Base-by-base conservation (phyloP, 2,797 vertebrate species). In the Dendrocincla tyrannina region DNA sequence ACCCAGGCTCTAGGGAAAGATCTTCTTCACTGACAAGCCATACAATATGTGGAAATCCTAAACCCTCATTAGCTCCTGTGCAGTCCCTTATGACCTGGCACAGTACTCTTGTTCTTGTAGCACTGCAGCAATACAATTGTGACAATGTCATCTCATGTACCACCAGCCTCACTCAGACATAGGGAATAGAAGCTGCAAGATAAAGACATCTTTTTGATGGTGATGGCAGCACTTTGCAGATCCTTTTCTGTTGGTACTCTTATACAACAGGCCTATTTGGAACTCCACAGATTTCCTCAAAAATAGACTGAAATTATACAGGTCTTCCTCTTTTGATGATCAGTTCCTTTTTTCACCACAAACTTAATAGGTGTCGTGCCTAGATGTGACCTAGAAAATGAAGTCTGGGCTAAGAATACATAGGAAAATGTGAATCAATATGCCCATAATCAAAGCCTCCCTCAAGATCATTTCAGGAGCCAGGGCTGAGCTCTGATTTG, bases 191-290 rank as follows among this genome's bases (percentile, higher is more conserved):
- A 92, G 35, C 23, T 79, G 27, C 17, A 78, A 87, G 16, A 37
- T 22, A 72, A 80, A 59, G 33, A 24, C 13, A 39, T 23, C 15
- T 17, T 66, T 84, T 64, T 58, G 33, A 50, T 72, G 24, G 18
- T 13, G 33, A 46, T 32, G 9, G 32, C 44, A 59, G 37, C 18
- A 49, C 0, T 0, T 50, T 7, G 1, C 13, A 59, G 8, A 15
- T 85, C 6, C 18, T 56, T 82, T 82, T 78, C 49, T 73, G 6
- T 39, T 69, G 46, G 55, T 32, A 55, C 19, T 49, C 28, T 47
- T 41, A 81, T 58, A 60, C 15, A 16, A 41, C 11, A 64, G 33
- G 5, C 23, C 28, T 87, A 13, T 1, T 0, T 91, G 35, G n/a
- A 82, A 33, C 41, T 32, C 25, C n/a, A 22, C 3, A 41, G 42